Conservation (phyloP, 2,797 vertebrate species). For the Pempheris klunzingeri region DNA sequence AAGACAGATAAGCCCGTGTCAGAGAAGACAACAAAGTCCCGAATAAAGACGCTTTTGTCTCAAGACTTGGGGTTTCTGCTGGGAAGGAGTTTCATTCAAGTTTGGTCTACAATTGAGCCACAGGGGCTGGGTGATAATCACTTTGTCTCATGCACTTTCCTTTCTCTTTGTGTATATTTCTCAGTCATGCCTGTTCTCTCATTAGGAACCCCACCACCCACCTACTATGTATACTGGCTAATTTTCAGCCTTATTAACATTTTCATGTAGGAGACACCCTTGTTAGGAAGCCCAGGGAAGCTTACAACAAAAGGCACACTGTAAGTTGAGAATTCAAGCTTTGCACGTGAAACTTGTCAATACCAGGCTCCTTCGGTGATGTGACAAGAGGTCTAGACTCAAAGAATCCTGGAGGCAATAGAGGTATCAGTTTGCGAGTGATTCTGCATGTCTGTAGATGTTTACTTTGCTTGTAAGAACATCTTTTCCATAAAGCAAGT, state of each 20-base stretch:
- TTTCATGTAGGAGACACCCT: slow-evolving; percentile 33
- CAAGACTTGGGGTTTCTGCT: slow-evolving; percentile 48
- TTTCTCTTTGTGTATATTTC: slow-evolving; percentile 37
- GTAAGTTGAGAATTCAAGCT: slow-evolving; percentile 41
- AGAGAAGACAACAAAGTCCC: slow-evolving; percentile 70
- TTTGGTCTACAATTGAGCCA: slow-evolving; percentile 37
- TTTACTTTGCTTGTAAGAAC: slow-evolving; percentile 28
- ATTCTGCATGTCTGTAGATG: slow-evolving; percentile 41
- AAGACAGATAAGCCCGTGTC: slow-evolving; percentile 79
- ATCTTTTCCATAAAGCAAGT: not conserved
- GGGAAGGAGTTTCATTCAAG: slow-evolving; percentile 53
- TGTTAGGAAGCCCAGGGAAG: slow-evolving; percentile 15
- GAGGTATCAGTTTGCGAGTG: slow-evolving; percentile 57
- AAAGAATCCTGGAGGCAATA: slow-evolving; percentile 41
- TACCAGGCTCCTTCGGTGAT: slow-evolving; percentile 42
- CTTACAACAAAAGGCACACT: slow-evolving; percentile 23
- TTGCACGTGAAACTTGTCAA: slow-evolving; percentile 50
- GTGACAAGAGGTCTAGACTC: slow-evolving; percentile 50
- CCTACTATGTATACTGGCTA: slow-evolving; percentile 25
- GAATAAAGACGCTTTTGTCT: slow-evolving; percentile 82
- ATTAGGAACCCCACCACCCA: slow-evolving; percentile 30
- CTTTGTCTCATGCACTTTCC: slow-evolving; percentile 36
- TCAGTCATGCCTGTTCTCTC: slow-evolving; percentile 15
- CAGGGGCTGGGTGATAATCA: slow-evolving; percentile 24
- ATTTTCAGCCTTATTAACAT: slow-evolving; percentile 50